Conservation (phyloP, 2,113 vertebrate genomes). For the Collichthys lucidus region DNA sequence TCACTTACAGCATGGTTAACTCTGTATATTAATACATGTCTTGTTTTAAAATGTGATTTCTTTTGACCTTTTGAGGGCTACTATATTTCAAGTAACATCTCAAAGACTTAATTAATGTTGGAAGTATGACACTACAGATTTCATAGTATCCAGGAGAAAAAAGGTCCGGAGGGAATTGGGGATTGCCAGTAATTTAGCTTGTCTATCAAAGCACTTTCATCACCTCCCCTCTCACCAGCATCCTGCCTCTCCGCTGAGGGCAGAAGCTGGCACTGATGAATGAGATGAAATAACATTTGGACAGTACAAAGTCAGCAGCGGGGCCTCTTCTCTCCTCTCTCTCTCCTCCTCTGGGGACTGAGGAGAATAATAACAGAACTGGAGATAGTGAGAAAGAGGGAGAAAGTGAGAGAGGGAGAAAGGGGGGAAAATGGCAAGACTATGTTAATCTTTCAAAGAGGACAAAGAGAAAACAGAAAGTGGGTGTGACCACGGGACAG, state of each 20-base stretch:
- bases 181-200: constrained; percentile 45
- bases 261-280: constrained; percentile 57
- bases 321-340: constrained; percentile 5
- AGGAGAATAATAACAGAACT: constrained; percentile 29
- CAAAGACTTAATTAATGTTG: constrained; percentile 12
- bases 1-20: neutral
- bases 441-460: constrained; percentile 3
- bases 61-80: no score
- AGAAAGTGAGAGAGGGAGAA: neutral
- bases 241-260: constrained; percentile 36
- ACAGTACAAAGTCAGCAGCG: constrained; percentile 41
- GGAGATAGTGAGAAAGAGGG: constrained; percentile 9
- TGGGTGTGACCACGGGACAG: neutral
- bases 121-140: constrained; percentile 21
- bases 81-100: constrained; percentile 10
- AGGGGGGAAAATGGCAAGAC: neutral
- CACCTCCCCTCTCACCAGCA: constrained; percentile 29
- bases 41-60: constrained; percentile 14
- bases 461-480: neutral
- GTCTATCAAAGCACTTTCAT: constrained; percentile 57
- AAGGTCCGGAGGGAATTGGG: neutral
- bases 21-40: neutral
- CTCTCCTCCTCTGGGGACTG: constrained; percentile 20
- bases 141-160: constrained; percentile 7
- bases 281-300: constrained; percentile 68